Evolutionary conservation across 2,797 vertebrate genomes (phyloP), one percentile per base, ranked within the genome.

Genomic region (Gila robusta): DNA sequence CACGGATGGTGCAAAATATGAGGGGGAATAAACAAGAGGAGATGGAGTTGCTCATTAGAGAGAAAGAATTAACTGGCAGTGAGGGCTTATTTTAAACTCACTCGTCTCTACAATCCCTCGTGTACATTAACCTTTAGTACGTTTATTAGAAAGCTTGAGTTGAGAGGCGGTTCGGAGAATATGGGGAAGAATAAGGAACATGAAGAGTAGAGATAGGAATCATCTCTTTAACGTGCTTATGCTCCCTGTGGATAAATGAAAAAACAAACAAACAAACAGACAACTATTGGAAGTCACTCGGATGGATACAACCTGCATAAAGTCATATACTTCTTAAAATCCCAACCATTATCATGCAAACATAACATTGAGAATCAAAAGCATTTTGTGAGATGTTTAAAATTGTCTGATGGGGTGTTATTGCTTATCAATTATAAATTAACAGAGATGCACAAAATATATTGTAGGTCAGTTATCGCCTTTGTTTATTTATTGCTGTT

Each of bases 11-110:
- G 37, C 5, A 54, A 79, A 79, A 72, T 71, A 62, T 85, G 76
- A 62, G 28, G 21, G 71, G 19, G 8, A 41, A 72, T 62, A 79
- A 79, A 85, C 49, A 79, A 56, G 54, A 85, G 39, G 49, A 79
- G 37, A 76, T 54, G 41, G 44, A 39, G 23, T 12, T 32, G 66
- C 64, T 84, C 74, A 79, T 79, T 79, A 78, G 47, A 66, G 32
- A 83, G 21, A 64, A 37, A 37, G 41, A 41, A 66, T 52, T 83
- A 37, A 37, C 82, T 52, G 71, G 70, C 26, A 66, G 28, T 10
- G 56, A 56, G 64, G n/a, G 64, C 64, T 79, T 70, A 26, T 70
- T 84, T 54, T 79, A 79, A 56, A 84, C 83, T 67, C 32, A 41
- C 41, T 80, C 26, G 21, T 41, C 35, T 56, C 66, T 69, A 67